A percentile compares a stretch with the other conserved stretches of the same genome.
Evolutionary conservation across 2,797 vertebrate species (phyloP).

Genomic region (Tangara arthus): DNA sequence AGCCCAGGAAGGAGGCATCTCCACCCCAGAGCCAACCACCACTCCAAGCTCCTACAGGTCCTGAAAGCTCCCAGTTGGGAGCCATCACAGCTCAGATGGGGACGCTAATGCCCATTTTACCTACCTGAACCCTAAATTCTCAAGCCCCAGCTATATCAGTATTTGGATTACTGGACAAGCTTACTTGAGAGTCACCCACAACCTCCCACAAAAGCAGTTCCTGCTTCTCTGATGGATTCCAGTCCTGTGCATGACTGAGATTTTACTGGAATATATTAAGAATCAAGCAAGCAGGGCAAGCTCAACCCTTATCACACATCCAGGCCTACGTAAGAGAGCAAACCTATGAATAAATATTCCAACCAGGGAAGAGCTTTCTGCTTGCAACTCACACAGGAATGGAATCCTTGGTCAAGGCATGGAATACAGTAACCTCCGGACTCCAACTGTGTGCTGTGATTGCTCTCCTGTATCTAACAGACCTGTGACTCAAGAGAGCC

Average conservation of each 20-base stretch:
- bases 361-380: neutral
- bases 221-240: neutral
- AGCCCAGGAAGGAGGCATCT: neutral
- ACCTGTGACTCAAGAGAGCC: neutral
- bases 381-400: neutral
- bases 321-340: neutral
- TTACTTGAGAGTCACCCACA: neutral
- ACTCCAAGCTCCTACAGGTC: neutral
- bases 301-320: neutral
- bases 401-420: neutral
- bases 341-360: constrained; percentile 35
- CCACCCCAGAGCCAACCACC: neutral
- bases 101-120: neutral
- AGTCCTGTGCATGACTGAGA: neutral
- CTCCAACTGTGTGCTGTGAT: neutral
- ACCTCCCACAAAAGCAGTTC: neutral
- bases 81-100: neutral
- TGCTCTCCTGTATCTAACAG: neutral
- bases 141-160: neutral
- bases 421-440: neutral
- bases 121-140: neutral
- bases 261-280: neutral
- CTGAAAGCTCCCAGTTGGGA: neutral
- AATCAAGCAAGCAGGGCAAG: neutral
- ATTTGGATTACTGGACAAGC: neutral